Percentiles rank a stretch among this genome's conserved stretches.
phyloP scores from a whole-genome alignment of 2,797 vertebrate genomes.

The Florisuga fusca region DNA sequence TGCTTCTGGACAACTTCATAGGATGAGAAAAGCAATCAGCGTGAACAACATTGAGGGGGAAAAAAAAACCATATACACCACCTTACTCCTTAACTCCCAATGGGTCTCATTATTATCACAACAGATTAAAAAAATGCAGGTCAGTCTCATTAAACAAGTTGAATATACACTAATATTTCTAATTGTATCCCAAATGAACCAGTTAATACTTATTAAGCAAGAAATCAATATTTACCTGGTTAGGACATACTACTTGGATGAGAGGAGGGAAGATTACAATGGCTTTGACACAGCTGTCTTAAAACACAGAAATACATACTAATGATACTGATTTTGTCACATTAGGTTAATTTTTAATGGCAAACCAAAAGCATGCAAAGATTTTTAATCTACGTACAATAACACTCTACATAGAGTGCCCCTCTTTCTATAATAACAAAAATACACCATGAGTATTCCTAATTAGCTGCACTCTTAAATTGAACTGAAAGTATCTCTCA shows the following conservation, averaged over 20 bases:
- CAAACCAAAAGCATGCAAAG: neutral
- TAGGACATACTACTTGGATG: neutral
- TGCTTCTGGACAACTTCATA: neutral
- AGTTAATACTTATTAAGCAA: slow-evolving; percentile 19
- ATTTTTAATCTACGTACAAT: neutral
- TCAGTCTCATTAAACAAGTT: slow-evolving; percentile 10
- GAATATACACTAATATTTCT: slow-evolving; percentile 51
- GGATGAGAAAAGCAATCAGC: neutral
- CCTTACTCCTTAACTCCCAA: neutral
- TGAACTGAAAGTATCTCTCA: neutral
- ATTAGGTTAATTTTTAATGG: neutral
- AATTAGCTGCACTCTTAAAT: neutral
- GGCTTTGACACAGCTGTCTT: neutral
- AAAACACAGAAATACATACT: neutral
- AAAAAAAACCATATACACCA: neutral
- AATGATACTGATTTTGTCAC: neutral
- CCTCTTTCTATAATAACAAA: neutral
- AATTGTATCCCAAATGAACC: slow-evolving; percentile 31
- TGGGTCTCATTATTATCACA: slow-evolving; percentile 25
- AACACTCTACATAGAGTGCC: neutral
- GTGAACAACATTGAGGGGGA: neutral
- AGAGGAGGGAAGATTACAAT: neutral
- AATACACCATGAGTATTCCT: neutral
- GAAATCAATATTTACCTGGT: neutral
- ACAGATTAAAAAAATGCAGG: neutral